Conservation (phyloP, 1,140 invertebrate species). For the Stegodyphus dumicola region DNA sequence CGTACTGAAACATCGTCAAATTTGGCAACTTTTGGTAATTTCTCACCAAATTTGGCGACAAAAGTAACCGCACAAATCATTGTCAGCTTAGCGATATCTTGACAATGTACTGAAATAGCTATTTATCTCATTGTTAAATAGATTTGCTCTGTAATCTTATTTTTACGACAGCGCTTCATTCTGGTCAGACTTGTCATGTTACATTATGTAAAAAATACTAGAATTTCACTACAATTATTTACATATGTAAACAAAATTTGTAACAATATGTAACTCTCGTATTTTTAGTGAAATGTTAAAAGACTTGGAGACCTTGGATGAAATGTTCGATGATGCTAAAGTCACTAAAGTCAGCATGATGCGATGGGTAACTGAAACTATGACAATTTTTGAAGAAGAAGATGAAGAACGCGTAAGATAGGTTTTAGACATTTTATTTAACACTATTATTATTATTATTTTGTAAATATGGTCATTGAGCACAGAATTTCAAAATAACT, state of each 20-base stretch:
- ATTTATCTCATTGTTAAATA: not conserved
- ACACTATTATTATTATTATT: too few relatives aligned
- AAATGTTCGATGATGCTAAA: conserved; percentile 46
- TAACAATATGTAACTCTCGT: not conserved
- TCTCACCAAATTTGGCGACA: too few relatives aligned
- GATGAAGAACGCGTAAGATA: conserved; percentile 21
- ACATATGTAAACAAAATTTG: not conserved
- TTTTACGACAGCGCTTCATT: not conserved
- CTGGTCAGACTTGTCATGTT: not conserved
- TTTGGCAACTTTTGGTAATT: too few relatives aligned
- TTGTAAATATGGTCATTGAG: too few relatives aligned
- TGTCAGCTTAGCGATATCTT: too few relatives aligned
- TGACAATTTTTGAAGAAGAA: not conserved
- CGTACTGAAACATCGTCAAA: too few relatives aligned
- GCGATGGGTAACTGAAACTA: conserved; percentile 15
- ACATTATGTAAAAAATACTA: not conserved
- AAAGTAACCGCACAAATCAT: too few relatives aligned
- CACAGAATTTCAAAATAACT: too few relatives aligned
- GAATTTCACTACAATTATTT: not conserved
- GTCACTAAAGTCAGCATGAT: conserved; percentile 30
- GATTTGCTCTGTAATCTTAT: not conserved
- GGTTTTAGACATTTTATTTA: too few relatives aligned
- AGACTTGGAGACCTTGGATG: conserved; percentile 12
- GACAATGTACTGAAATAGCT: not conserved
- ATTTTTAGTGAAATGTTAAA: not conserved